Conservation (phyloP, 1,140 invertebrate genomes). For the Riptortus pedestris region DNA sequence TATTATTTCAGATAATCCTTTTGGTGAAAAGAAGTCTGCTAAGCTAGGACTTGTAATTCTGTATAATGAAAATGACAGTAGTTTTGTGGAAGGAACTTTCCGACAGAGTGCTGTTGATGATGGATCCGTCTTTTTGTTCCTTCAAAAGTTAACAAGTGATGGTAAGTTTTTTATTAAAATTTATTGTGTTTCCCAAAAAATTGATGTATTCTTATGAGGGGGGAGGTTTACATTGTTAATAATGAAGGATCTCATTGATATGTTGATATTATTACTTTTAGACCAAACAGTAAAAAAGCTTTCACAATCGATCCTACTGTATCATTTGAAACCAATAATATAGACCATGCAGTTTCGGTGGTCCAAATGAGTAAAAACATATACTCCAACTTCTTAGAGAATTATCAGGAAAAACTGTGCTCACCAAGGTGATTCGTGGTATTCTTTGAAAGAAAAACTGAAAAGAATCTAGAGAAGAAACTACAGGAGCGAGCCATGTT, state of each 20-base stretch:
- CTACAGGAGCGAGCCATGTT: too few species aligned
- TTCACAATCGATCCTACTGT: neutral
- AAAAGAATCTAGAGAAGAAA: too few species aligned
- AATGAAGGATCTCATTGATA: neutral
- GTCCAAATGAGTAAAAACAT: too few species aligned
- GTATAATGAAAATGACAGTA: slow-evolving; percentile 14
- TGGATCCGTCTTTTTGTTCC: neutral
- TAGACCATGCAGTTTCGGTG: neutral
- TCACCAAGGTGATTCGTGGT: too few species aligned
- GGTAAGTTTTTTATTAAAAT: slow-evolving; percentile 10
- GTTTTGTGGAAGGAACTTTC: slow-evolving; percentile 21
- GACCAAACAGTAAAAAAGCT: neutral
- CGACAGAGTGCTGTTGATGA: neutral
- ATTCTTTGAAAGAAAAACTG: too few species aligned
- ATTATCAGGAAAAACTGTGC: too few species aligned
- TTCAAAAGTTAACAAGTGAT: slow-evolving; percentile 11
- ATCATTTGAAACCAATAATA: neutral
- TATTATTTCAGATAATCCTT: slow-evolving; percentile 1
- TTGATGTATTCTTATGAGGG: neutral
- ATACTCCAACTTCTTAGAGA: too few species aligned
- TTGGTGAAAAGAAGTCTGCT: neutral
- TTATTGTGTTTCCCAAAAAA: neutral
- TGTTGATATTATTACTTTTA: neutral
- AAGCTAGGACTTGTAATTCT: slow-evolving; percentile 19
- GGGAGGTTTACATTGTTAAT: neutral